These are phyloP conservation scores for Aurelia aurita DNA, from an alignment of 30 jellyfish, hydroid and myxozoan species.

Conservation along the genomic window DNA sequence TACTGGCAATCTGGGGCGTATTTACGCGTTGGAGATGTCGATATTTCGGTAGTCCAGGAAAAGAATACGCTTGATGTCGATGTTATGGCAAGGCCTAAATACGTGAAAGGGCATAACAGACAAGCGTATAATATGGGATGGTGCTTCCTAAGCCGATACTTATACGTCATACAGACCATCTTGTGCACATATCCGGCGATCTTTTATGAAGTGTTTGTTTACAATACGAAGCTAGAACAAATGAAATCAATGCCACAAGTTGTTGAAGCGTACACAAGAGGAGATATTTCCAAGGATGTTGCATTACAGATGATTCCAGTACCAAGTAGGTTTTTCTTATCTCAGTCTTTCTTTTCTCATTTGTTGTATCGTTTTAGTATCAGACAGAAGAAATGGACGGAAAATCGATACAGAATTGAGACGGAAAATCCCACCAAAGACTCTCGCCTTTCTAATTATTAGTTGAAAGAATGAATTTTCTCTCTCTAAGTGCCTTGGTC, in stretches of 20 bases:
- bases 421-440: too few relatives aligned
- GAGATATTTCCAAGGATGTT: conserved; percentile 66
- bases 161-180: conserved; percentile 77
- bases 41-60: conserved; percentile 84
- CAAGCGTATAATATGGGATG: conserved; percentile 97
- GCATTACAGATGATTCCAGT: conserved; percentile 87
- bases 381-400: too few relatives aligned
- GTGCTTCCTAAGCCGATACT: conserved; percentile 84
- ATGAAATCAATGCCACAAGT: conserved; percentile 82
- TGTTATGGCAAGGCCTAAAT: conserved; percentile 89
- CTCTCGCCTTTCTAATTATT: too few relatives aligned
- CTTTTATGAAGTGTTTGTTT: conserved; percentile 75
- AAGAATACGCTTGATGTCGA: conserved; percentile 66
- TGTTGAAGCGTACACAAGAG: conserved; percentile 79
- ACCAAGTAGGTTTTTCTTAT: conserved; percentile 31
- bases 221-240: conserved; percentile 44
- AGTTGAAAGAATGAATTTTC: too few relatives aligned
- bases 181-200: conserved; percentile 85
- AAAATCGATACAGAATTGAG: too few relatives aligned
- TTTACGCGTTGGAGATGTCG: conserved; percentile 93
- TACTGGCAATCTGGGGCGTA: conserved; percentile 98
- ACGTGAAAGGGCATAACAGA: conserved; percentile 73
- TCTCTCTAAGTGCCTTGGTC: conserved; percentile 39
- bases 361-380: too few relatives aligned
- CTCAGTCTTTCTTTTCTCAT: too few relatives aligned